Conservation (phyloP, 92 coral and sea anemone species). For the Ricordea florida region DNA sequence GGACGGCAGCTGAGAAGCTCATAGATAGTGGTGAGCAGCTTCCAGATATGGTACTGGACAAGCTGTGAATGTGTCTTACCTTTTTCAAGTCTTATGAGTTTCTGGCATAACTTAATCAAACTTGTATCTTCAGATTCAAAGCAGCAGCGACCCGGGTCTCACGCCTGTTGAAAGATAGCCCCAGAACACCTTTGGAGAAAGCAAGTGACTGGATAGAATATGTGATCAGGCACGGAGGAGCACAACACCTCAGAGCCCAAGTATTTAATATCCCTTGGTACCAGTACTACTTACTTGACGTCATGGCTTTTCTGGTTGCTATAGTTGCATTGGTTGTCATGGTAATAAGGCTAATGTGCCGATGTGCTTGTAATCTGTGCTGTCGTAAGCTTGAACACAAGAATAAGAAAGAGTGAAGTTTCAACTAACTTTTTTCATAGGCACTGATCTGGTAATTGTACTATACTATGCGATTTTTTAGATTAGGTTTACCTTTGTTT, state of each 20-base stretch:
- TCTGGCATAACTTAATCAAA: too few relatives aligned
- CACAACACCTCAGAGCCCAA: conserved; percentile 53
- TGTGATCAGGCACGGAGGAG: conserved; percentile 68
- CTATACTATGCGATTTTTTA: too few relatives aligned
- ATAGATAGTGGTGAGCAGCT: too few relatives aligned
- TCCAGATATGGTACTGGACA: too few relatives aligned
- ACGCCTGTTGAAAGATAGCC: conserved; percentile 42
- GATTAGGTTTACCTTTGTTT: too few relatives aligned
- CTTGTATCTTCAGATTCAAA: conserved; percentile 14
- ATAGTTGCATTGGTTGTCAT: background rate
- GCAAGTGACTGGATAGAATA: conserved; percentile 65
- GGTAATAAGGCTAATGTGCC: background rate
- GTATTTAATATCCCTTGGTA: conserved; percentile 65
- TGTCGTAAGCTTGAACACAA: too few relatives aligned
- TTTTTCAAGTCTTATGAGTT: too few relatives aligned
- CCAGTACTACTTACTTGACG: conserved; percentile 59
- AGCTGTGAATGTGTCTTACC: too few relatives aligned
- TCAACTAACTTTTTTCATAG: too few relatives aligned
- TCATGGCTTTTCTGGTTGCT: conserved; percentile 30
- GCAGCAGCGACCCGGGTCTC: conserved; percentile 23
- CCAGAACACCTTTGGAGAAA: conserved; percentile 41
- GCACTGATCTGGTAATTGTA: too few relatives aligned
- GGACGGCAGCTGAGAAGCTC: too few relatives aligned
- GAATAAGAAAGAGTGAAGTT: too few relatives aligned
- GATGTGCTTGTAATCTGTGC: conserved; percentile 10